Evolutionary conservation across 2,797 vertebrate species (phyloP).

Genomic region (Microcaecilia unicolor): DNA sequence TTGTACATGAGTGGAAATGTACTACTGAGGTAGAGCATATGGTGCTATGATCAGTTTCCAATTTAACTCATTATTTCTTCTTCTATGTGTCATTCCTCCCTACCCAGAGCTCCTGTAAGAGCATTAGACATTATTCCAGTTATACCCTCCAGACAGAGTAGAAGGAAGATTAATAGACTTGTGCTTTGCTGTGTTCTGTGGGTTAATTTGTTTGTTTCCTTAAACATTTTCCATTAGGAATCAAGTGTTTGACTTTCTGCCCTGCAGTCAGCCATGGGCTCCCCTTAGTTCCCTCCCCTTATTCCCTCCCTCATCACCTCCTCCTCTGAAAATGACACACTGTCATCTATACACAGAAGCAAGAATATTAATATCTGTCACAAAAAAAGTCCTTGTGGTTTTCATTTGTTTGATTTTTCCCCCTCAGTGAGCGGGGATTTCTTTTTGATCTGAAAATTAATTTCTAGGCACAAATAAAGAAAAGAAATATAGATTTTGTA

Average conservation of each 20-base stretch:
- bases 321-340: background rate
- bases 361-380: background rate
- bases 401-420: slow-evolving; percentile 3
- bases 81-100: too few relatives aligned
- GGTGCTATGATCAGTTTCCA: too few relatives aligned
- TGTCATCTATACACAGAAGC: background rate
- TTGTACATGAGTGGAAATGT: too few relatives aligned
- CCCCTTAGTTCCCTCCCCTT: too few relatives aligned
- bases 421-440: slow-evolving; percentile 17
- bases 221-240: slow-evolving; percentile 13
- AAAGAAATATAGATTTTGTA: background rate
- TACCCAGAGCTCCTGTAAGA: slow-evolving; percentile 35
- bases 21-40: too few relatives aligned
- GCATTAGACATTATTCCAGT: slow-evolving; percentile 25
- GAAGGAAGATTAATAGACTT: slow-evolving; percentile 34
- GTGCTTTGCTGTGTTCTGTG: slow-evolving; percentile 5
- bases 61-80: slow-evolving; percentile 26
- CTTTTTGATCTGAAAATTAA: slow-evolving; percentile 47
- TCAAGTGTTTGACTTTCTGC: slow-evolving; percentile 12
- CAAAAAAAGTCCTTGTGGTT: background rate
- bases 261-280: background rate
- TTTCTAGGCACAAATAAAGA: slow-evolving; percentile 20
- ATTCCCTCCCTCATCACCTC: too few relatives aligned
- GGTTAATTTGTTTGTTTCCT: slow-evolving; percentile 10
- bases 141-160: slow-evolving; percentile 19